Percentiles rank a stretch among this genome's conserved stretches.
Conservation (phyloP, 2,797 vertebrate species). For the Lepus oiostolus region DNA sequence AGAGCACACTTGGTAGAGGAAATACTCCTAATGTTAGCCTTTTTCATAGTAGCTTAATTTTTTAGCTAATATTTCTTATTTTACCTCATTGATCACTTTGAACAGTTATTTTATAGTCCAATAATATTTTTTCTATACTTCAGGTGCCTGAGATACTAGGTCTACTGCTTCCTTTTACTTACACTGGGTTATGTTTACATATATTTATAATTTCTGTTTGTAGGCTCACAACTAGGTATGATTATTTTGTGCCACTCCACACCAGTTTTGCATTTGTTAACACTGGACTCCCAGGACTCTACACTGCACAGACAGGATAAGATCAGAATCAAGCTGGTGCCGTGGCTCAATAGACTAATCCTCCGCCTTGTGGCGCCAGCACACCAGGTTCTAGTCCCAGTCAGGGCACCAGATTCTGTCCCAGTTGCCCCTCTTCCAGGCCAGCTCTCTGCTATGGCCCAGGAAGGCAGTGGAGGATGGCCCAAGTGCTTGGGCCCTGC, state of each 20-base stretch:
- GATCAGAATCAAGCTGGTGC: background rate
- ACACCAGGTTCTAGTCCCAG: no score
- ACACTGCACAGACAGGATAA: background rate
- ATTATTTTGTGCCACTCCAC: conserved; percentile 26
- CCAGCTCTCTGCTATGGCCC: no score
- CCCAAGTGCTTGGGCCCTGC: no score
- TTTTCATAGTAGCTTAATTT: background rate
- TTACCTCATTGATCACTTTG: conserved; percentile 20
- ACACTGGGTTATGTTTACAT: background rate
- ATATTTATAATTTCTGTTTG: background rate
- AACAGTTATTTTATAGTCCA: conserved; percentile 25
- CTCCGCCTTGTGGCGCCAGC: no score
- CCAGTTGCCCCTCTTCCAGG: no score
- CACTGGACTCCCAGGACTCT: background rate
- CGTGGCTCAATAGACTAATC: no score
- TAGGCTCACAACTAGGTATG: background rate
- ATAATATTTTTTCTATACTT: background rate
- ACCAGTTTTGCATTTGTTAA: conserved; percentile 21
- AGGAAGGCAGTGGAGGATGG: no score
- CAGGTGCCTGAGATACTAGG: background rate
- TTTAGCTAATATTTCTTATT: background rate
- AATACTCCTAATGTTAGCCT: background rate
- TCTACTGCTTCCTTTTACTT: conserved; percentile 2
- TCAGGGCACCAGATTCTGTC: no score
- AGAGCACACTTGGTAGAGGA: background rate